Evolutionary conservation across 2,888 invertebrate genomes (phyloP).

Genomic region (Hyposoter didymator): DNA sequence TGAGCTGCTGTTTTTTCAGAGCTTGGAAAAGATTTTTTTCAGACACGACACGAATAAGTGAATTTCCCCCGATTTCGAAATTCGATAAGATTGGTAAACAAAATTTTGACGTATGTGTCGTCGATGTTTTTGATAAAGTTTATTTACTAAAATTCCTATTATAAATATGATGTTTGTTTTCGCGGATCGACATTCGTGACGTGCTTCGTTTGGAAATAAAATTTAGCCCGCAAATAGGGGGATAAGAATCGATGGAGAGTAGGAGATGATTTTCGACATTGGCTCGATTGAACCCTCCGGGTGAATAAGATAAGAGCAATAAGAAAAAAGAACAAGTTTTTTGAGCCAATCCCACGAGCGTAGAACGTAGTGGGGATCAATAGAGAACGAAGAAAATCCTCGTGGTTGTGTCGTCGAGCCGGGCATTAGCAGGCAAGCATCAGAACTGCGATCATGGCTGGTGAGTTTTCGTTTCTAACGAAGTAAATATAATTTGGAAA

Average conservation of each 20-base stretch:
- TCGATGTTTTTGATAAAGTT: background rate
- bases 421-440: constrained; percentile 69
- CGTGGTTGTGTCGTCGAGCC: constrained; percentile 23
- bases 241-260: background rate
- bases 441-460: constrained; percentile 73
- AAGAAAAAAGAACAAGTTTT: constrained; percentile 31
- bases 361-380: constrained; percentile 66
- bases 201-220: background rate
- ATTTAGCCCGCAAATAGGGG: background rate
- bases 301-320: constrained; percentile 41
- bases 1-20: background rate
- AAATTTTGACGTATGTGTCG: background rate
- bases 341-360: constrained; percentile 53
- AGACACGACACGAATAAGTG: background rate
- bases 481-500: background rate
- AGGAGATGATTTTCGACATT: constrained; percentile 63
- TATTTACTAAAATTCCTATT: background rate
- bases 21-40: background rate
- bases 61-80: background rate
- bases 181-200: constrained; percentile 16
- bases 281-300: constrained; percentile 54
- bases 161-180: constrained; percentile 14
- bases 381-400: constrained; percentile 51
- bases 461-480: constrained; percentile 70
- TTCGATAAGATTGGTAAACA: background rate